Evolutionary conservation across 2,113 vertebrate species (phyloP).

Genomic region (Probosciger aterrimus): DNA sequence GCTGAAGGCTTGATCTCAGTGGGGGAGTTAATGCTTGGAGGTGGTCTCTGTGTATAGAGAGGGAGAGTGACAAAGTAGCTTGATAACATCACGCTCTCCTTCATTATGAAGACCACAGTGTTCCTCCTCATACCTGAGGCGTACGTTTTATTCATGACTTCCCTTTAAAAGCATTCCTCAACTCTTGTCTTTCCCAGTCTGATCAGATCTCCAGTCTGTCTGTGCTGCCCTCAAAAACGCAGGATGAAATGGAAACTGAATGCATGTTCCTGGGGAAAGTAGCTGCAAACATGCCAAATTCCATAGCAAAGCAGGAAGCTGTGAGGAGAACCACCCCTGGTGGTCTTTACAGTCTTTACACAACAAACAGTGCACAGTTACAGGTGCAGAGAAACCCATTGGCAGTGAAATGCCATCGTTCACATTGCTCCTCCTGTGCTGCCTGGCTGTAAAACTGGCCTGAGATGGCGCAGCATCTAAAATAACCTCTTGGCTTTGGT

Average conservation of each 20-base stretch:
- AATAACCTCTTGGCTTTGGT: neutral
- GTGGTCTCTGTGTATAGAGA: neutral
- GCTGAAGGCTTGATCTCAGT: neutral
- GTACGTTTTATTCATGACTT: neutral
- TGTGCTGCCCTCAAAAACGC: neutral
- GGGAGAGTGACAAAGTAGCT: neutral
- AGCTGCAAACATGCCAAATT: neutral
- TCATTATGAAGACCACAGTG: neutral
- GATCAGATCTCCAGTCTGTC: constrained; percentile 3
- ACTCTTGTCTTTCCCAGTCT: constrained; percentile 16
- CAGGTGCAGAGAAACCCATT: neutral
- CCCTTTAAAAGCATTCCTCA: neutral
- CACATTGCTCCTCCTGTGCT: neutral
- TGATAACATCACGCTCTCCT: accelerated
- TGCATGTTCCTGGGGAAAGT: neutral
- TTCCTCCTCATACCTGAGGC: neutral
- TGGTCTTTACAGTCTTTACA: neutral
- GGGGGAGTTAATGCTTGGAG: neutral
- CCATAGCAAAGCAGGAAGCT: neutral
- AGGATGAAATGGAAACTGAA: neutral
- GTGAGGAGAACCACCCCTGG: neutral
- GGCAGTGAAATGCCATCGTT: neutral
- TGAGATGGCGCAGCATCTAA: neutral
- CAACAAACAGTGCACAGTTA: constrained; percentile 53
- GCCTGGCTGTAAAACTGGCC: neutral